phyloP scores from a whole-genome alignment of 2,113 vertebrate species.

The Sitta europaea region DNA sequence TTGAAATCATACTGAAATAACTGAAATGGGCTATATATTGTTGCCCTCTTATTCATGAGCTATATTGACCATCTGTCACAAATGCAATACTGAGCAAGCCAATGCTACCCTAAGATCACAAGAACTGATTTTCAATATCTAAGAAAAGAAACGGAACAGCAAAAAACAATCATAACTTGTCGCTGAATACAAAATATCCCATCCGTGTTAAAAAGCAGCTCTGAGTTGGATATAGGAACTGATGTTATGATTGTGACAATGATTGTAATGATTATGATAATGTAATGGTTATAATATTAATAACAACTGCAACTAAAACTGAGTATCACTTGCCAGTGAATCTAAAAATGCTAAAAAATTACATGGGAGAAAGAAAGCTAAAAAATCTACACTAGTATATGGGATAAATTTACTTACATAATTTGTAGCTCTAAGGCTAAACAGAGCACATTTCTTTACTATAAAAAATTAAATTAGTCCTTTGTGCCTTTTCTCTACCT shows the following conservation, averaged over 20 bases:
- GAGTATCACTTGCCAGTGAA: not conserved
- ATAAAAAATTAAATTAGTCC: not conserved
- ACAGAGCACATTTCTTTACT: not conserved
- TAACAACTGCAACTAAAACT: not conserved
- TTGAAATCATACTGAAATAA: not conserved
- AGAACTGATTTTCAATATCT: not conserved
- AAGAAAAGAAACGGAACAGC: not conserved
- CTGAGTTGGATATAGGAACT: not conserved
- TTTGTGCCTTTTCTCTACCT: not conserved
- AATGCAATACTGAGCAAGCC: not conserved
- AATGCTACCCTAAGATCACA: not conserved
- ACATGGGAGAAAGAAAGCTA: not conserved
- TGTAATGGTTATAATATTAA: not conserved
- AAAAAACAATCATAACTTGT: not conserved
- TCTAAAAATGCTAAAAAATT: not conserved
- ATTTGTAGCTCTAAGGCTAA: not conserved
- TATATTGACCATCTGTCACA: not conserved
- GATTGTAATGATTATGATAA: not conserved
- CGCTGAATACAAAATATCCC: not conserved
- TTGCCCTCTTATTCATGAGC: not conserved
- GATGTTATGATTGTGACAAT: no score
- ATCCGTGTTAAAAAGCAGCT: not conserved
- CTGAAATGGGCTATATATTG: not conserved
- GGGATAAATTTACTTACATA: not conserved
- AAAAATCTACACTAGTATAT: not conserved